These are phyloP conservation scores for Ceratosolen solmsi DNA, from an alignment of 1,140 invertebrate species.

Conservation along the genomic window DNA sequence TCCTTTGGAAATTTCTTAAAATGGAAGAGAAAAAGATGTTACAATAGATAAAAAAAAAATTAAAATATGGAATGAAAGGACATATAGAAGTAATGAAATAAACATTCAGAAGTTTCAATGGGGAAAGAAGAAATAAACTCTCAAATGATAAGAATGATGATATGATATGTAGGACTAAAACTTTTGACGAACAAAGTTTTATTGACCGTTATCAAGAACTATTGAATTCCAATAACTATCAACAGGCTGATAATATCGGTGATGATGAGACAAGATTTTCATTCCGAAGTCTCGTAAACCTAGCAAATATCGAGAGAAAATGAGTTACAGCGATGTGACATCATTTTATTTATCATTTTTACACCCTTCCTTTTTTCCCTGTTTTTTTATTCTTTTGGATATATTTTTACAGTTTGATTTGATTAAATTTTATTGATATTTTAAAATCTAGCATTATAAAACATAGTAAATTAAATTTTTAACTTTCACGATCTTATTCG, in stretches of 20 bases:
- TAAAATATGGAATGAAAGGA: not conserved
- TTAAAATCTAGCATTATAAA: no score
- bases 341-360: no score
- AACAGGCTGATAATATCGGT: not conserved
- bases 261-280: constrained; percentile 6
- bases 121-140: not conserved
- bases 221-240: not conserved
- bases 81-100: not conserved
- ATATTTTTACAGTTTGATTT: no score
- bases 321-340: not conserved
- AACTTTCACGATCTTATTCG: no score
- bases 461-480: no score
- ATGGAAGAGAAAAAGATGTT: not conserved
- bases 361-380: no score
- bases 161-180: constrained; percentile 8
- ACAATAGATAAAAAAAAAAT: not conserved
- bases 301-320: not conserved
- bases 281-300: not conserved
- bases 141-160: not conserved
- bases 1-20: not conserved
- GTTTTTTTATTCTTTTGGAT: no score
- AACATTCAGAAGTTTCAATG: no score
- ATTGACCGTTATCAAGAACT: not conserved
- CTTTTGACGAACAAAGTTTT: constrained; percentile 2
- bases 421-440: no score